Evolutionary conservation across 2,113 vertebrate genomes (phyloP).

Genomic region (Fulica atra): DNA sequence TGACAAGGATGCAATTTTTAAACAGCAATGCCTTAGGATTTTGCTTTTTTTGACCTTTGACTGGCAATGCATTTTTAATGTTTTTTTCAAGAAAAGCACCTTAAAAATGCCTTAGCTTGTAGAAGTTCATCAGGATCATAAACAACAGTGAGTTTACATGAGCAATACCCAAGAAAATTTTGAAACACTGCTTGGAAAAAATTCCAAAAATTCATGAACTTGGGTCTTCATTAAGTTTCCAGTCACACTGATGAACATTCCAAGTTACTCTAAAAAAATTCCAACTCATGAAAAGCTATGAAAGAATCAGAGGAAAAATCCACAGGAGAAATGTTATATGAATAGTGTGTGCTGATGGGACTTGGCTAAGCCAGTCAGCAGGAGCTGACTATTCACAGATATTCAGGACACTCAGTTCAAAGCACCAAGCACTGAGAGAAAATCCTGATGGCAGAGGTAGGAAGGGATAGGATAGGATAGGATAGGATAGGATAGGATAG

Average conservation of each 20-base stretch:
- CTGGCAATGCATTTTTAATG: not conserved
- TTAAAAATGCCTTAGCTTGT: not conserved
- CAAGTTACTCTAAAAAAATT: not conserved
- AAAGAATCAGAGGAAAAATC: not conserved
- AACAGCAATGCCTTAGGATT: not conserved
- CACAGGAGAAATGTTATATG: not conserved
- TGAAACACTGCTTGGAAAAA: not conserved
- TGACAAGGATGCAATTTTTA: not conserved
- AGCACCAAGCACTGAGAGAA: not conserved
- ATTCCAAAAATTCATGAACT: not conserved
- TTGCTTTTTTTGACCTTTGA: not conserved
- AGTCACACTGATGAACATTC: not conserved
- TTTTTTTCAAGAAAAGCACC: not conserved
- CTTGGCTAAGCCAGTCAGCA: not conserved
- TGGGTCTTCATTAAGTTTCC: not conserved
- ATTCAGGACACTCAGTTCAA: not conserved
- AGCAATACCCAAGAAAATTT: not conserved
- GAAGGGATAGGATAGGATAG: not conserved
- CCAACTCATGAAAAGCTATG: accelerated
- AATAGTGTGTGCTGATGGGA: not conserved
- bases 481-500: not conserved
- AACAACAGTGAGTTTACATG: not conserved
- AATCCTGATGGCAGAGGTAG: not conserved
- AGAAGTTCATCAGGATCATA: not conserved
- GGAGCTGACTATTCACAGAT: not conserved